Percentiles rank a stretch among this genome's conserved stretches.
These are phyloP conservation scores for Leguminivora glycinivorella DNA, from an alignment of 1,140 invertebrate genomes.

Conservation along the genomic window DNA sequence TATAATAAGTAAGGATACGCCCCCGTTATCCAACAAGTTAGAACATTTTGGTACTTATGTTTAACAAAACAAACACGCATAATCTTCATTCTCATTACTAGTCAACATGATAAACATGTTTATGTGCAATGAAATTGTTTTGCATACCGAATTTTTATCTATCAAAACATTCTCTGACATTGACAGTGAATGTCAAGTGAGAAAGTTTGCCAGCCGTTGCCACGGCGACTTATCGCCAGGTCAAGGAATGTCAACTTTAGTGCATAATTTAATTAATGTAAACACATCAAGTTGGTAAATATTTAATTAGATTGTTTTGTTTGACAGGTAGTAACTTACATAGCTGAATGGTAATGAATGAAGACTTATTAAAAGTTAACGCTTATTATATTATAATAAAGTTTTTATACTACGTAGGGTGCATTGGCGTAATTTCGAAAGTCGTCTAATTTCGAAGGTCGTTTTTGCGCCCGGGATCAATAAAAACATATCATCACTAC, in stretches of 20 bases:
- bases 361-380: too few species aligned
- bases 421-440: too few species aligned
- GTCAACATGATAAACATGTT: slow-evolving; percentile 2
- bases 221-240: not conserved
- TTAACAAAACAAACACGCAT: not conserved
- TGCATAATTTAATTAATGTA: slow-evolving; percentile 1
- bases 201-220: not conserved
- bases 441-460: too few species aligned
- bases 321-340: too few species aligned
- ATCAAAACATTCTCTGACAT: slow-evolving; percentile 17
- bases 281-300: not conserved
- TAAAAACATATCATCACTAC: too few species aligned
- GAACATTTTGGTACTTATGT: not conserved
- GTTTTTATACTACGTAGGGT: too few species aligned
- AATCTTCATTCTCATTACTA: not conserved
- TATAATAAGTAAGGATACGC: not conserved
- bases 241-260: not conserved
- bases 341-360: too few species aligned
- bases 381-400: too few species aligned
- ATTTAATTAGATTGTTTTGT: too few species aligned
- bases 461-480: too few species aligned
- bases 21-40: not conserved
- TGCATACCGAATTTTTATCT: slow-evolving; percentile 15
- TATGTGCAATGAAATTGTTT: slow-evolving; percentile 9
- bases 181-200: slow-evolving; percentile 3